Evolutionary conservation across 2,113 vertebrate genomes (phyloP).

Genomic region (Salminus brasiliensis): DNA sequence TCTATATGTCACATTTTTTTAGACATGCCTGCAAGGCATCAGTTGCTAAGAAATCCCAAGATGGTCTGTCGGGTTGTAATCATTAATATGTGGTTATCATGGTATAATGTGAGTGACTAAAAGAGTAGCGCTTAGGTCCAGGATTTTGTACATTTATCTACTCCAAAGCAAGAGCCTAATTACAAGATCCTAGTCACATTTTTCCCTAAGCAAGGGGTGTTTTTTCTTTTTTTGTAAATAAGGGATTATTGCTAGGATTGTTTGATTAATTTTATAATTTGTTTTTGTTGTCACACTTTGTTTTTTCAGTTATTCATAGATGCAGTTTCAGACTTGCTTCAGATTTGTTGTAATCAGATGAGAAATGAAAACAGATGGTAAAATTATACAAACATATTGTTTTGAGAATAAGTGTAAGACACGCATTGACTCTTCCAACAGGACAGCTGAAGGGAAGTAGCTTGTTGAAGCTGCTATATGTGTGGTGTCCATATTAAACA

Average conservation of each 20-base stretch:
- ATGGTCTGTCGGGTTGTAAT: no score
- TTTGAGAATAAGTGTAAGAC: slow-evolving; percentile 10
- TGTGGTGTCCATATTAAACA: slow-evolving; percentile 17
- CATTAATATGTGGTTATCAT: no score
- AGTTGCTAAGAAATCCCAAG: no score
- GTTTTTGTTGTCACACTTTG: neutral
- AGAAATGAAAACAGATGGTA: neutral
- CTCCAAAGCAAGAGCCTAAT: no score
- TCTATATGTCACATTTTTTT: no score
- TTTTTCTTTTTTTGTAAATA: neutral
- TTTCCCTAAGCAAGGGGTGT: no score
- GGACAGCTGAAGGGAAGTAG: neutral
- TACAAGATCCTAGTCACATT: no score
- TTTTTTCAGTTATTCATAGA: neutral
- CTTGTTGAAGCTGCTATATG: slow-evolving; percentile 19
- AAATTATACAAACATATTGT: slow-evolving; percentile 20
- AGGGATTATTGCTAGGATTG: neutral
- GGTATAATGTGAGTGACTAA: no score
- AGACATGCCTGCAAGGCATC: no score
- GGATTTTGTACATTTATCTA: no score
- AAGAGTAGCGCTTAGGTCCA: no score
- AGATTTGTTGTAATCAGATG: slow-evolving; percentile 6
- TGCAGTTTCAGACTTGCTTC: slow-evolving; percentile 41
- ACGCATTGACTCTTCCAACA: neutral
- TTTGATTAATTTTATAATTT: neutral